Evolutionary conservation across 2,797 vertebrate species (phyloP), one percentile per base, ranked within the genome.

Genomic region (Dermochelys coriacea): DNA sequence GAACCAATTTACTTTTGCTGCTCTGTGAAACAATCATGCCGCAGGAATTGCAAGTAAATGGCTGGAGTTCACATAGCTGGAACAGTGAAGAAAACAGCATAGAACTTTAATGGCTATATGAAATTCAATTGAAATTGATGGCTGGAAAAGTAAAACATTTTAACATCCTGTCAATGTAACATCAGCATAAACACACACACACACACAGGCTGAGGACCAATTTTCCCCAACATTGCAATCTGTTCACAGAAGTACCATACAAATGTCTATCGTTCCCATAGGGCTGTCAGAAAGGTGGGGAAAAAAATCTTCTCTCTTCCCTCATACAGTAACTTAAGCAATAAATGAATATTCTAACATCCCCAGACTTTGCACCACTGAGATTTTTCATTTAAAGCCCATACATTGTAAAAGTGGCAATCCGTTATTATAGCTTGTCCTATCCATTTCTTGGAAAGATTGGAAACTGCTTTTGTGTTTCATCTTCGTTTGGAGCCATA

Each of bases 91-190:
- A 85, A 94, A 96, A 89, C 93, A 79, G 94, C 41, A 0, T 61
- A 96, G 87, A 95, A 93, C 96, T 94, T 91, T 50, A 97, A 96
- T 94, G 89, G 94, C 68, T 95, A 5, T 95, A 95, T 94, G 94
- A 96, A 97, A 97, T 96, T 89, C 96, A 95, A 89, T 97, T 96
- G 95, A 93, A 95, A 96, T 21, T 91, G 96, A 97, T 95, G 96
- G 89, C 47, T 82, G 75, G 89, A 75, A 87, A 94, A 95, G 93
- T 8, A 80, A 92, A 95, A 89, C 92, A 91, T 95, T 96, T 96
- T 95, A 96, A 93, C 96, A 95, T 91, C 82, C 85, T 55, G 68
- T 81, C 92, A 93, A 29, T 51, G 82, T 75, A 95, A 89, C 3
- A 0, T 0, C 6, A 1, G 82, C 0, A 2, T 77, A 37, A 2